phyloP scores from a whole-genome alignment of 2,113 vertebrate species.

The Hemichromis elongatus region DNA sequence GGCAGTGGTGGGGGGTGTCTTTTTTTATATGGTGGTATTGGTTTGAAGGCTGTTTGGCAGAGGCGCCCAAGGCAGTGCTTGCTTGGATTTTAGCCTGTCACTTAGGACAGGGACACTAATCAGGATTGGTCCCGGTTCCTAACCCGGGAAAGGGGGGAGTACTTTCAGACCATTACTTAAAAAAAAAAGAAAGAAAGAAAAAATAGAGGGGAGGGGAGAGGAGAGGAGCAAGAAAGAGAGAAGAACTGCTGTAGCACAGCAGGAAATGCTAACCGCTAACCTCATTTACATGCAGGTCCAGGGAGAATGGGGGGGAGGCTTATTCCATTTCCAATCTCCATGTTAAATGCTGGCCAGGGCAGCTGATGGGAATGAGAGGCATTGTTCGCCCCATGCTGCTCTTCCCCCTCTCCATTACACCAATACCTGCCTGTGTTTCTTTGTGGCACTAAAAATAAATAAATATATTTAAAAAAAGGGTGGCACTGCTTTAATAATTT shows the following conservation, averaged over 20 bases:
- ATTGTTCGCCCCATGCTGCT: constrained; percentile 64
- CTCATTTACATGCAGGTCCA: constrained; percentile 80
- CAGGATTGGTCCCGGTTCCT: constrained; percentile 70
- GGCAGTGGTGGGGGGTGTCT: constrained; percentile 11
- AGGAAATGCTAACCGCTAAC: constrained; percentile 73
- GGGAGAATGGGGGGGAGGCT: constrained; percentile 57
- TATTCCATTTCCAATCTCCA: constrained; percentile 78
- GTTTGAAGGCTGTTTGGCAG: constrained; percentile 72
- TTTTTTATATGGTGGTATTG: constrained; percentile 58
- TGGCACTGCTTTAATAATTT: constrained; percentile 24
- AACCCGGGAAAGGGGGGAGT: constrained; percentile 52
- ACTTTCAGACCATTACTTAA: constrained; percentile 61
- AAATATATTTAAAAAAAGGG: neutral
- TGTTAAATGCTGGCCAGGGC: constrained; percentile 76
- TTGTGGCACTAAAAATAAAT: constrained; percentile 11
- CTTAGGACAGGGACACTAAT: constrained; percentile 74
- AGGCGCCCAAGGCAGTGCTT: constrained; percentile 60
- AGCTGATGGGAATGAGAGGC: constrained; percentile 69
- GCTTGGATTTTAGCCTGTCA: constrained; percentile 72
- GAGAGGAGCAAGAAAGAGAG: constrained; percentile 33
- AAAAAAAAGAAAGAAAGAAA: neutral
- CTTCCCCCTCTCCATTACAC: constrained; percentile 40
- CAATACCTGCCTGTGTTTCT: constrained; percentile 61
- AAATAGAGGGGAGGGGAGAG: neutral
- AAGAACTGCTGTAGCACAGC: constrained; percentile 68